Evolutionary conservation across 2,113 vertebrate genomes (phyloP).

Genomic region (Psophia crepitans): DNA sequence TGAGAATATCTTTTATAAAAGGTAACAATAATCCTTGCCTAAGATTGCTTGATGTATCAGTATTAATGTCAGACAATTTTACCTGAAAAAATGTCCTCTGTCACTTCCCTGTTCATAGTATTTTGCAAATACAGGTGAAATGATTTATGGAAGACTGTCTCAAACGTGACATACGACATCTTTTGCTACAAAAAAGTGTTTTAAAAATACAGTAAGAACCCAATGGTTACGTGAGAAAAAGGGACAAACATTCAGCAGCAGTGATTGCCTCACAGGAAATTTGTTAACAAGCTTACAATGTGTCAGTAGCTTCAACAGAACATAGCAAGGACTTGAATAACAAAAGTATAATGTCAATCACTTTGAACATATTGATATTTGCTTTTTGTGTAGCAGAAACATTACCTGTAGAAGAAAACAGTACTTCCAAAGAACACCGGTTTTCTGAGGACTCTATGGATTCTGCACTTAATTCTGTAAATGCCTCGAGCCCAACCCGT

Average conservation of each 20-base stretch:
- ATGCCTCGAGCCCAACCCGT: constrained; percentile 66
- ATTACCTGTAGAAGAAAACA: constrained; percentile 79
- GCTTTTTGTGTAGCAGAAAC: constrained; percentile 80
- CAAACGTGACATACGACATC: not conserved
- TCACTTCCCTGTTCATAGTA: not conserved
- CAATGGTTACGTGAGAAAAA: not conserved
- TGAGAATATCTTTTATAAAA: not conserved
- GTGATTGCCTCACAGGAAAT: not conserved
- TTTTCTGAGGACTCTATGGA: constrained; percentile 79
- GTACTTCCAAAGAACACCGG: constrained; percentile 80
- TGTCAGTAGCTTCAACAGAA: not conserved
- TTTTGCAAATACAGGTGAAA: not conserved
- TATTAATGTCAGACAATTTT: not conserved
- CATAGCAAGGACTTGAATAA: not conserved
- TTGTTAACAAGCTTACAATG: not conserved
- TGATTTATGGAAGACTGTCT: not conserved
- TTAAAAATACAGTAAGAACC: not conserved
- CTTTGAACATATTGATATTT: not conserved
- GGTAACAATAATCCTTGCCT: not conserved
- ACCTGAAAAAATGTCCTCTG: not conserved
- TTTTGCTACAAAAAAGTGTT: not conserved
- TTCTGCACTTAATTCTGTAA: constrained; percentile 83
- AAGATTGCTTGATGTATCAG: not conserved
- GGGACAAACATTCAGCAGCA: not conserved
- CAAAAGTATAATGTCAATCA: not conserved